Evolutionary conservation across 2,113 vertebrate species (phyloP), one percentile per base, ranked within the genome.

Genomic region (Neoarius graeffei): DNA sequence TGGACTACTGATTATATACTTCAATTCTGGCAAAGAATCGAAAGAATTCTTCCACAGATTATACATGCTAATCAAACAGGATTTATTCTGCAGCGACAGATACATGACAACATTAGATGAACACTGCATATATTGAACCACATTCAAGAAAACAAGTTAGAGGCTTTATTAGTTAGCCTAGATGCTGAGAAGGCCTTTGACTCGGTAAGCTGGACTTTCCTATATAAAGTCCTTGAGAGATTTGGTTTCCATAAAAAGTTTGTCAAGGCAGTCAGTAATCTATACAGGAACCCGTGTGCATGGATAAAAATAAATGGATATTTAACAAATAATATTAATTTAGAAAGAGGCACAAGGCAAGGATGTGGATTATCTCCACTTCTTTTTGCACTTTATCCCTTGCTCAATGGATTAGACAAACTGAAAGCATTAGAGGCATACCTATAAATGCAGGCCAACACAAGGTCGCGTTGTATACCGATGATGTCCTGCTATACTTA

Each of bases 81-180:
- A 8, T 85, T 85, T 19, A 76, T 88, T 10, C 27, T 27, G 17
- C 30, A 88, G 17, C 87, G 83, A 85, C 86, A 84, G 84, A 90
- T 56, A 17, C 80, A 83, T 35, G 20, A 86, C 71, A 85, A 83
- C 17, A 82, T 89, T 48, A 89, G 79, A 86, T 2, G 76, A 23
- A 8, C 60, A 7, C 20, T 62, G 20, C 20, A 62, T 2, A 62
- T 62, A 62, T 62, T 62, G 8, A 62, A 25, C 2, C 20, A 23
- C 2, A 62, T 62, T 23, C 60, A 62, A 62, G 20, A 23, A 8
- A 7, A 23, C 20, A 25, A 25, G 8, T 7, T 62, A 7, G 60
- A 62, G 7, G 60, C 20, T 23, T 11, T 25, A 2, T 25, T 62
- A 62, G 13, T 62, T 23, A 62, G 60, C 9, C 13, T 23, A 62